Percentiles rank a stretch among this genome's conserved stretches.
Evolutionary conservation across 2,888 invertebrate genomes (phyloP).

Genomic region (Drosophila pseudotalamancana): DNA sequence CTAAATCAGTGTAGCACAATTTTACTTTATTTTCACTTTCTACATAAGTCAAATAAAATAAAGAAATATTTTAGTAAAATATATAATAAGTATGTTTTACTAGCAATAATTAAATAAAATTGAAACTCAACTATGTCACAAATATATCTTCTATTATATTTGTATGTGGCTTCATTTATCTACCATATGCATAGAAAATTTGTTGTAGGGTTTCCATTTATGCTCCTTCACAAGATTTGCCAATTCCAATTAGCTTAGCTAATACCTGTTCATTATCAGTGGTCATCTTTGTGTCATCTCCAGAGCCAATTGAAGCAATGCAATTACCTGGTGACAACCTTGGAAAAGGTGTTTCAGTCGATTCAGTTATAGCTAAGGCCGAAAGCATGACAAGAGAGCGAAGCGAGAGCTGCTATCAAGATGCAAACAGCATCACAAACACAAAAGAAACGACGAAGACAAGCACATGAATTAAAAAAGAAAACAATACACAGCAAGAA

Average conservation of each 20-base stretch:
- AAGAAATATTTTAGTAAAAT: no score
- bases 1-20: no score
- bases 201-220: no score
- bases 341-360: conserved; percentile 11
- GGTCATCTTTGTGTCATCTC: conserved; percentile 14
- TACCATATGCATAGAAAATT: no score
- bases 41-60: no score
- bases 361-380: conserved; percentile 8
- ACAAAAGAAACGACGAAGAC: conserved; percentile 9
- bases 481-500: conserved; percentile 29
- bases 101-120: no score
- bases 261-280: conserved; percentile 26
- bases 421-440: conserved; percentile 26
- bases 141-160: no score
- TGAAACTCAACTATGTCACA: no score
- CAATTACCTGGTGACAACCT: conserved; percentile 25
- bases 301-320: conserved; percentile 5
- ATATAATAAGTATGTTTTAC: no score
- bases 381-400: background rate
- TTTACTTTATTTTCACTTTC: no score
- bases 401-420: conserved; percentile 31
- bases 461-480: conserved; percentile 30
- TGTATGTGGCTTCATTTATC: no score
- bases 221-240: no score
- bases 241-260: conserved; percentile 25